Conservation (phyloP, 1,140 invertebrate species). For the Bombus confusus region DNA sequence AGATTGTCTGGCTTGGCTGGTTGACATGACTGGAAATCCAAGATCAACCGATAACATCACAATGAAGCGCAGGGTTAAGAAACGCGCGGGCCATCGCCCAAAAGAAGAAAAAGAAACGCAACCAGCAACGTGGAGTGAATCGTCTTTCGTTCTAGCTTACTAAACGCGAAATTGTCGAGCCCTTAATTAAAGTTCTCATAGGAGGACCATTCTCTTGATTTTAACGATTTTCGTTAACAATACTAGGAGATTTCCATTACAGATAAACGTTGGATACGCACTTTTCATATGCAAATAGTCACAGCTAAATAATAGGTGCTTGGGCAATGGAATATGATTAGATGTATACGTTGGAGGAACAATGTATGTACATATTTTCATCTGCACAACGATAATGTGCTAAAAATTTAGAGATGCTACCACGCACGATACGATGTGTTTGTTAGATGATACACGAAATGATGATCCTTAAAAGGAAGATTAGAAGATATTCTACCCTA, state of each 20-base stretch:
- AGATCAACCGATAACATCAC: slow-evolving; percentile 63
- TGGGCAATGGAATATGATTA: not conserved
- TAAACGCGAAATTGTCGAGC: slow-evolving; percentile 27
- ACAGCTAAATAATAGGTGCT: not conserved
- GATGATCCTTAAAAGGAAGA: not conserved
- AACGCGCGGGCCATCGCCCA: not conserved
- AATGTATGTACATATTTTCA: not conserved
- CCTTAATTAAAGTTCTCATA: slow-evolving; percentile 36
- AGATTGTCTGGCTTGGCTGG: slow-evolving; percentile 58
- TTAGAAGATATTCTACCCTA: too few relatives aligned
- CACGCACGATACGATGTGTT: too few relatives aligned
- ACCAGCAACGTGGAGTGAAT: not conserved
- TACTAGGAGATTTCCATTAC: slow-evolving; percentile 48
- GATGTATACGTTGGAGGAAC: too few relatives aligned
- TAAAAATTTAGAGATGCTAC: not conserved
- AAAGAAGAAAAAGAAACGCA: not conserved
- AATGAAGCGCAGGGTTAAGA: slow-evolving; percentile 37
- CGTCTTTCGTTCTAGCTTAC: not conserved
- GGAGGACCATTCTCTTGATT: not conserved
- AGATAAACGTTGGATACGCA: slow-evolving; percentile 37
- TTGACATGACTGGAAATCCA: slow-evolving; percentile 67
- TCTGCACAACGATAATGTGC: not conserved
- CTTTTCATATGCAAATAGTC: slow-evolving; percentile 19
- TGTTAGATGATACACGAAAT: not conserved
- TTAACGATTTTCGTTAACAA: slow-evolving; percentile 6